phyloP scores from a whole-genome alignment of 2,888 invertebrate species.

The Aporophyla lueneburgensis region DNA sequence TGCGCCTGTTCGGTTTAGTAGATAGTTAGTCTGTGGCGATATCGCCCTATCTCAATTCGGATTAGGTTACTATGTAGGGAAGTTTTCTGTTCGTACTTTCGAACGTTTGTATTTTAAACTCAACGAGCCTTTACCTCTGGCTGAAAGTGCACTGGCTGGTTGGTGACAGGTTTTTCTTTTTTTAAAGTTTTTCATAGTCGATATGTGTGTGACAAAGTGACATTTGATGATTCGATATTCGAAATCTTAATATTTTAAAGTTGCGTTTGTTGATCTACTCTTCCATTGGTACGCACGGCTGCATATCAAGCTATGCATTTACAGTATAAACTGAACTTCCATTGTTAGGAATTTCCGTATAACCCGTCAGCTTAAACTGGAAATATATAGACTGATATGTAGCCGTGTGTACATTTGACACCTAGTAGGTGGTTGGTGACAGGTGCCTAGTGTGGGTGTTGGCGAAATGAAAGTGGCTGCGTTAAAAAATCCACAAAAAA shows the following conservation, averaged over 20 bases:
- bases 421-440: too few relatives aligned
- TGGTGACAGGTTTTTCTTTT: background rate
- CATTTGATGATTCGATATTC: background rate
- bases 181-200: too few relatives aligned
- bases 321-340: too few relatives aligned
- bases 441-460: background rate
- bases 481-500: background rate
- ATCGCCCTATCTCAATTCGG: conserved; percentile 25
- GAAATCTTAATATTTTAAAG: background rate
- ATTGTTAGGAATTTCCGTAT: too few relatives aligned
- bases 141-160: background rate
- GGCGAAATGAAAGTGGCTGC: background rate
- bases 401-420: too few relatives aligned
- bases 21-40: conserved; percentile 29
- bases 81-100: background rate
- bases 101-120: background rate
- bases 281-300: too few relatives aligned
- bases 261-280: background rate
- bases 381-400: too few relatives aligned
- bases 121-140: background rate
- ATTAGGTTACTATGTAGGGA: conserved; percentile 20
- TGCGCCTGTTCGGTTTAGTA: background rate
- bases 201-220: background rate
- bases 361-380: too few relatives aligned
- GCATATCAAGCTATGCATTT: too few relatives aligned